These are phyloP conservation scores for Halyomorpha halys DNA, from an alignment of 1,140 invertebrate genomes.

Conservation along the genomic window DNA sequence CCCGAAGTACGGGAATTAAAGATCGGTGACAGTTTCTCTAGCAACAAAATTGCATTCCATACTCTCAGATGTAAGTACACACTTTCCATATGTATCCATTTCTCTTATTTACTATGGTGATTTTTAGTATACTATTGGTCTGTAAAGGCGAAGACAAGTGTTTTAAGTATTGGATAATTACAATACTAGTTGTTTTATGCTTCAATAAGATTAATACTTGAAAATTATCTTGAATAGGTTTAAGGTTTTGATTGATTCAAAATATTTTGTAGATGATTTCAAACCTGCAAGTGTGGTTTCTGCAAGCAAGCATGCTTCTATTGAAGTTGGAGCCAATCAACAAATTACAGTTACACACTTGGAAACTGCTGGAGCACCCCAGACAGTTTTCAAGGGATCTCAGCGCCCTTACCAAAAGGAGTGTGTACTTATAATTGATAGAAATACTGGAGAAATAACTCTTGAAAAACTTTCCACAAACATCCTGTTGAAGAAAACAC, in stretches of 20 bases:
- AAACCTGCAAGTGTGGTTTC: conserved; percentile 88
- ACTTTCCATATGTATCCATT: conserved; percentile 28
- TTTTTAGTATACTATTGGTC: background rate
- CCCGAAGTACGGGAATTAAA: conserved; percentile 69
- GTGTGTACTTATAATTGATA: conserved; percentile 90
- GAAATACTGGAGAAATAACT: conserved; percentile 80
- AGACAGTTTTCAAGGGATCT: conserved; percentile 89
- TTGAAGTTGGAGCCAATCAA: conserved; percentile 79
- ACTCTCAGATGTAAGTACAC: conserved; percentile 71
- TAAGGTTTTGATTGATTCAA: background rate
- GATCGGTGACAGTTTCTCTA: conserved; percentile 68
- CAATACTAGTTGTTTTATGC: too few species aligned
- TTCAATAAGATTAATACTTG: background rate
- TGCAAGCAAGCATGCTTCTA: conserved; percentile 72
- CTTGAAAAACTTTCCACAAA: conserved; percentile 81
- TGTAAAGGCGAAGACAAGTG: background rate
- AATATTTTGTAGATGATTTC: conserved; percentile 70
- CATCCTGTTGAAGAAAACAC: conserved; percentile 90
- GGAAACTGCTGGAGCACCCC: conserved; percentile 67
- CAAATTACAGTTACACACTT: conserved; percentile 87
- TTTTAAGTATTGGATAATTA: too few species aligned
- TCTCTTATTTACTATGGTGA: background rate
- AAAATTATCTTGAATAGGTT: background rate
- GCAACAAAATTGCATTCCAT: conserved; percentile 65
- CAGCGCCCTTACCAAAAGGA: conserved; percentile 83